A percentile compares a stretch with the other conserved stretches of the same genome.
phyloP scores from a whole-genome alignment of 2,797 vertebrate genomes.

The Pangasius djambal region DNA sequence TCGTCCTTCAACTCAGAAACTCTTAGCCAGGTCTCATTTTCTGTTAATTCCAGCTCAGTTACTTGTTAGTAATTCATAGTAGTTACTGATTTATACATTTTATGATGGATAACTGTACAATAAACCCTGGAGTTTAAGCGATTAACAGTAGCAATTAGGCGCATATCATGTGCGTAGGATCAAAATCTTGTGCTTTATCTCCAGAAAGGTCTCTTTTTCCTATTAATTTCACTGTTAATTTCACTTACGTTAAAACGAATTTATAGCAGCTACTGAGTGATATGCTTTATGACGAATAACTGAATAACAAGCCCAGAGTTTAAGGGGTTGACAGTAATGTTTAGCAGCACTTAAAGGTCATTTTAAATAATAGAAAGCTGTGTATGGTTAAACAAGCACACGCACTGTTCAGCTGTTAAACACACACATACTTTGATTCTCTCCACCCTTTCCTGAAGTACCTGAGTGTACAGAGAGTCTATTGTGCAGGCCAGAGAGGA shows the following conservation, averaged over 20 bases:
- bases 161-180: background rate
- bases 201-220: background rate
- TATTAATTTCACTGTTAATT: background rate
- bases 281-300: too few relatives aligned
- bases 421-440: slow-evolving; percentile 2
- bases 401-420: background rate
- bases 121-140: background rate
- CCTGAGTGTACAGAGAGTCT: slow-evolving; percentile 42
- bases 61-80: background rate
- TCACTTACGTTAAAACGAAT: background rate
- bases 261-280: background rate
- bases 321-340: background rate
- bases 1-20: too few relatives aligned
- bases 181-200: background rate
- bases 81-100: background rate
- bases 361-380: background rate
- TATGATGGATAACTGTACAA: too few relatives aligned
- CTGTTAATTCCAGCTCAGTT: background rate
- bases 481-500: slow-evolving; percentile 42
- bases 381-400: background rate
- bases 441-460: slow-evolving; percentile 43
- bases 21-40: background rate
- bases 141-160: background rate
- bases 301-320: background rate
- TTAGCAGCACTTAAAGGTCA: background rate